phyloP scores from a whole-genome alignment of 2,888 invertebrate species.

The Oscheius sp. region DNA sequence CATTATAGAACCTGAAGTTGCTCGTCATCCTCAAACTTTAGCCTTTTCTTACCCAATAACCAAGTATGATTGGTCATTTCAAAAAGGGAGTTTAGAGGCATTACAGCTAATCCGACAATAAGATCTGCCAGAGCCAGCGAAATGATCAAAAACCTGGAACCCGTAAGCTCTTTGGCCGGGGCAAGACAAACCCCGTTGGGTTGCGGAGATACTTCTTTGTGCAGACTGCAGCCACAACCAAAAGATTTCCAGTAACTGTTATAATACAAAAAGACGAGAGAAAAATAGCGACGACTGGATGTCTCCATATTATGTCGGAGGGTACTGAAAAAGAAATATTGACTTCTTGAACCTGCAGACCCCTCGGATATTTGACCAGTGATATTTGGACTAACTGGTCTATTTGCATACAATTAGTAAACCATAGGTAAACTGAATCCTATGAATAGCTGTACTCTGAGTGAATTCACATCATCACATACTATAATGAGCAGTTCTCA shows the following conservation, averaged over 20 bases:
- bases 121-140: slow-evolving; percentile 96
- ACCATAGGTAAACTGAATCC: no score
- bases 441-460: no score
- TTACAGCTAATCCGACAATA: slow-evolving; percentile 93
- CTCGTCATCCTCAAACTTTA: background rate
- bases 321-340: slow-evolving; percentile 20
- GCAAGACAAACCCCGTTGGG: slow-evolving; percentile 82
- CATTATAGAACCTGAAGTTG: slow-evolving; percentile 84
- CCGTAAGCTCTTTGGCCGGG: background rate
- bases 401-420: no score
- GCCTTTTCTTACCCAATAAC: slow-evolving; percentile 61
- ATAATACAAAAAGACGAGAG: slow-evolving; percentile 88
- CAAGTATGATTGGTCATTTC: slow-evolving; percentile 71
- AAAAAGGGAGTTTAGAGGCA: slow-evolving; percentile 83
- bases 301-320: slow-evolving; percentile 60
- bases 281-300: slow-evolving; percentile 79
- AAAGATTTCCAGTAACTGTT: slow-evolving; percentile 92
- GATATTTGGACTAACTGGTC: no score
- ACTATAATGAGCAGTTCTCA: no score
- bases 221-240: slow-evolving; percentile 92
- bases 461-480: no score
- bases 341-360: no score
- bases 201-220: slow-evolving; percentile 93
- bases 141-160: slow-evolving; percentile 85
- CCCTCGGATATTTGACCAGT: no score